Evolutionary conservation across 2,797 vertebrate species (phyloP).

Genomic region (Coilia nasus): DNA sequence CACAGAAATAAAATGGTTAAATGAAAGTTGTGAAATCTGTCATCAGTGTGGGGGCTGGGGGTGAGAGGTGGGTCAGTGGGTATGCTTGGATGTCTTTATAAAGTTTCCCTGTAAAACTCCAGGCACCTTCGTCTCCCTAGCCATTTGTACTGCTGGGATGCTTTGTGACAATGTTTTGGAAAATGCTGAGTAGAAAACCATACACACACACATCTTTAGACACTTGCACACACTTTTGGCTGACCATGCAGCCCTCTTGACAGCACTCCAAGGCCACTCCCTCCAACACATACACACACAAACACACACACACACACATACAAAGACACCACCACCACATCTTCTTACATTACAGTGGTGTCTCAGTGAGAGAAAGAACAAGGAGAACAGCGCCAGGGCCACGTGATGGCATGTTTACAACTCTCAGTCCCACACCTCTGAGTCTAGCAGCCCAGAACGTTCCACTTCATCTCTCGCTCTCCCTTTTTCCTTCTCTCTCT

Average conservation of each 20-base stretch:
- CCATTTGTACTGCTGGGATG: slow-evolving; percentile 31
- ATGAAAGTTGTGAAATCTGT: slow-evolving; percentile 30
- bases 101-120: slow-evolving; percentile 25
- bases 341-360: too few relatives aligned
- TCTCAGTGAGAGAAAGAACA: background rate
- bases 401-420: slow-evolving; percentile 40
- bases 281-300: background rate
- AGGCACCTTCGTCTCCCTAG: slow-evolving; percentile 35
- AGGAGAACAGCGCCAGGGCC: background rate
- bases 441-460: slow-evolving; percentile 48
- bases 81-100: background rate
- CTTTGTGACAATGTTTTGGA: slow-evolving; percentile 9
- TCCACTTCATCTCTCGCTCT: slow-evolving; percentile 32
- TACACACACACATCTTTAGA: background rate
- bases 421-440: slow-evolving; percentile 46
- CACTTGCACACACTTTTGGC: background rate
- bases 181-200: slow-evolving; percentile 21
- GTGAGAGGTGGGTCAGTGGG: background rate
- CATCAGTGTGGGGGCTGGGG: background rate
- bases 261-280: background rate
- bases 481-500: too few relatives aligned
- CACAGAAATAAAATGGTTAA: slow-evolving; percentile 43
- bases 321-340: too few relatives aligned
- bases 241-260: background rate
- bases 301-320: too few relatives aligned